phyloP scores from a whole-genome alignment of 2,797 vertebrate genomes.

The Bovichtus diacanthus region DNA sequence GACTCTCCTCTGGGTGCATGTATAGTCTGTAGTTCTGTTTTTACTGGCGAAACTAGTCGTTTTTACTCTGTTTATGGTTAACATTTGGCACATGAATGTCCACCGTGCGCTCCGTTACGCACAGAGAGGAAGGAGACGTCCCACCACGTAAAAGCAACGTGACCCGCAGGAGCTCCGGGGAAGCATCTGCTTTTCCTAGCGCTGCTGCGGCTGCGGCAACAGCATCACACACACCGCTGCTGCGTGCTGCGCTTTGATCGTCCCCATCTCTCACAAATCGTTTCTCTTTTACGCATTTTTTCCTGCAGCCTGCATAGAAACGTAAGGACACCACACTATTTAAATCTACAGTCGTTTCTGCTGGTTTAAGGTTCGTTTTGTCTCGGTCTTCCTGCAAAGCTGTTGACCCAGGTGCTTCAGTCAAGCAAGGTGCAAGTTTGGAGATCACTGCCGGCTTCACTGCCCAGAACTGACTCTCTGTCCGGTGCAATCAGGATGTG shows the following conservation, averaged over 20 bases:
- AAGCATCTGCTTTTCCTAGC: constrained; percentile 47
- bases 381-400: constrained; percentile 18
- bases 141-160: constrained; percentile 76
- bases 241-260: constrained; percentile 24
- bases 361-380: not conserved
- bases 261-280: not conserved
- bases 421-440: constrained; percentile 56
- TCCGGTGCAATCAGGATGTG: constrained; percentile 22
- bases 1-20: constrained; percentile 31
- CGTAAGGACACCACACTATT: constrained; percentile 2
- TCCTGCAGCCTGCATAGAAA: not conserved
- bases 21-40: not conserved
- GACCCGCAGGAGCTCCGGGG: constrained; percentile 65
- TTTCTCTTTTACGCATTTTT: not conserved
- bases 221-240: constrained; percentile 40
- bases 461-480: not conserved
- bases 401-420: constrained; percentile 61
- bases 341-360: not conserved
- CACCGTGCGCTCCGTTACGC: constrained; percentile 48
- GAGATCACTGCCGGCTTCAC: constrained; percentile 19
- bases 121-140: constrained; percentile 56
- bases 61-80: not conserved
- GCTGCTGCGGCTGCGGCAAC: constrained; percentile 68
- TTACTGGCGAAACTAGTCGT: not conserved
- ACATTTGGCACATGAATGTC: constrained; percentile 47